phyloP scores from a whole-genome alignment of 2,797 vertebrate species.

The Pangasius djambal region DNA sequence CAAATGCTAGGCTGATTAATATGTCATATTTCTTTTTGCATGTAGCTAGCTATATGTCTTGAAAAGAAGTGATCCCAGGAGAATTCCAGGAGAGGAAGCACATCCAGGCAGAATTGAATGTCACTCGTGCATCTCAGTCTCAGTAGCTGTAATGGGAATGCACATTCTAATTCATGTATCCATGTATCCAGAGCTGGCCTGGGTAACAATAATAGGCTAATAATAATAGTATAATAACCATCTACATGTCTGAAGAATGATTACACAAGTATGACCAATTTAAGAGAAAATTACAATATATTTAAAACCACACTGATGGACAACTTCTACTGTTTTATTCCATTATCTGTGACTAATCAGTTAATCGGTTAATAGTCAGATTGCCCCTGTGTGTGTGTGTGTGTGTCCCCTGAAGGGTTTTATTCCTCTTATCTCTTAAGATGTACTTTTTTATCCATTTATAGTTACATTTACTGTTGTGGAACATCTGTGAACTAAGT shows the following conservation, averaged over 20 bases:
- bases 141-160: background rate
- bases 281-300: background rate
- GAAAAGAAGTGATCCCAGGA: background rate
- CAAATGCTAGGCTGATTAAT: constrained; percentile 12
- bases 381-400: background rate
- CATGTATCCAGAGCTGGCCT: background rate
- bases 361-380: background rate
- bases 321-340: background rate
- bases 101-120: background rate
- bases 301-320: background rate
- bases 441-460: background rate
- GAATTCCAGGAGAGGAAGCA: background rate
- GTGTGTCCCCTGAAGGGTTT: background rate
- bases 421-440: background rate
- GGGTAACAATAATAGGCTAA: background rate
- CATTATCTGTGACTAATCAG: background rate
- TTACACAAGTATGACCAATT: background rate
- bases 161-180: background rate
- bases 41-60: background rate
- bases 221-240: background rate
- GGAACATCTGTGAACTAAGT: constrained; percentile 3
- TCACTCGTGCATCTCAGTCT: background rate
- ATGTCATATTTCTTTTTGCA: background rate
- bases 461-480: constrained; percentile 3
- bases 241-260: background rate